A percentile compares a stretch with the other conserved stretches of the same genome.
These are phyloP conservation scores for Eidolon dupreanum DNA, from an alignment of 2,797 vertebrate species.

Conservation along the genomic window DNA sequence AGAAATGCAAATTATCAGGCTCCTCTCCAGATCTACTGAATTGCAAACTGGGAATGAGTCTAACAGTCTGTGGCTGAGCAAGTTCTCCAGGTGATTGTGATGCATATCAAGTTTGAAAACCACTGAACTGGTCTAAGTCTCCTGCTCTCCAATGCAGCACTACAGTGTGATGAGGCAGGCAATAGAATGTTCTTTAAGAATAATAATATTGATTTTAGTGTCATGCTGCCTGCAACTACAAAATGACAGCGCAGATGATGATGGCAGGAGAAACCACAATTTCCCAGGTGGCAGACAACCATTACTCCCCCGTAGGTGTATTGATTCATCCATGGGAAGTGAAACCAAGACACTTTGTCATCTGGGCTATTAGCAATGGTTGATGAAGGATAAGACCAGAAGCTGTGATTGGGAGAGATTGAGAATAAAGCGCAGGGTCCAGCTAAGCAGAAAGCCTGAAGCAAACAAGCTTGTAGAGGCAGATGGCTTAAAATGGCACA, in stretches of 20 bases:
- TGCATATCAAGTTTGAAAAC: not conserved
- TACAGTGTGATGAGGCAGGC: not conserved
- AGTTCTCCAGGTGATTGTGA: not conserved
- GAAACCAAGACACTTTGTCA: not conserved
- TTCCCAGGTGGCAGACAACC: not conserved
- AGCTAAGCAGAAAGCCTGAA: not conserved
- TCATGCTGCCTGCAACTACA: not conserved
- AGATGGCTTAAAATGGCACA: not conserved
- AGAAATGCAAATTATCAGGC: not conserved
- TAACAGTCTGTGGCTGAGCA: not conserved
- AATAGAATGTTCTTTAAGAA: not conserved
- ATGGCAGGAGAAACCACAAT: not conserved
- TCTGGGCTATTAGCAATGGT: not conserved
- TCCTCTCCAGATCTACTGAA: not conserved
- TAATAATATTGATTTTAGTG: not conserved
- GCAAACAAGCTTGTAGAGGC: not conserved
- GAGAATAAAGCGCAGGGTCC: not conserved
- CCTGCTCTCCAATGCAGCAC: not conserved
- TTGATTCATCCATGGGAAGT: not conserved
- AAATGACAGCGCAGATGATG: not conserved
- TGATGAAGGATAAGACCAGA: not conserved
- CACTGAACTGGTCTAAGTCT: not conserved
- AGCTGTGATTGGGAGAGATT: not conserved
- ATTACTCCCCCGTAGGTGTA: fast-evolving
- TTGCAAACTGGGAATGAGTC: not conserved